Base-by-base conservation (phyloP, 2,797 vertebrate species). In the Xenentodon cancila region DNA sequence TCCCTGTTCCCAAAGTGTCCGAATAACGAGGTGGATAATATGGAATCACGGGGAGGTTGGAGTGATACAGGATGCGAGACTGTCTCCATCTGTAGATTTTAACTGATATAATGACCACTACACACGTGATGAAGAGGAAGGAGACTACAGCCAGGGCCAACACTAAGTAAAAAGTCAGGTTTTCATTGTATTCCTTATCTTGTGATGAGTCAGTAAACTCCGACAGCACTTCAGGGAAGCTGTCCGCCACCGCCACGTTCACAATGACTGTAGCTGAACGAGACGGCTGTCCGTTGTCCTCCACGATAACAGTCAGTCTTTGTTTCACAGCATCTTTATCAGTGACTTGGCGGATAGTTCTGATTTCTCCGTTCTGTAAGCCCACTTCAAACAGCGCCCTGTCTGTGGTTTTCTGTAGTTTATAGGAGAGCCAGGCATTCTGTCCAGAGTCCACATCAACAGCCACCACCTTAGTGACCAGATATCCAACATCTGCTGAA, bases 361-460 rank as follows among this genome's bases (percentile, higher is more conserved):
- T 19, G 25, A 58, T 58, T 43, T 60, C 59, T 51, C 59, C 48
- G 37, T 59, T 59, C 30, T 59, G 56, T 37, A 21, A 48, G 45
- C 45, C 45, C 27, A 59, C 56, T 48, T 43, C 43, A 53, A 53
- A 47, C 50, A 63, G 50, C 20, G 59, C 59, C 34, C 85, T 87
- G 49, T 94, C 92, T 56, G 89, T 85, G 59, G 84, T 77, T 77
- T 92, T 93, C 58, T 92, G 69, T 12, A 93, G 84, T 81, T 91
- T 89, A 81, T 94, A 94, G 18, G 90, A 92, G 65, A 84, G 86
- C 82, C 84, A 84, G 68, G 80, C 82, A 49, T 84, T 68, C 44
- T 68, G 65, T 86, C 37, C 67, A 72, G 90, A 92, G 81, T 92
- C 91, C 66, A 85, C 85, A 85, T 94, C 92, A 12, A 59, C 56